These are phyloP conservation scores for Pelusios castaneus DNA, from an alignment of 2,113 vertebrate genomes.

Conservation along the genomic window DNA sequence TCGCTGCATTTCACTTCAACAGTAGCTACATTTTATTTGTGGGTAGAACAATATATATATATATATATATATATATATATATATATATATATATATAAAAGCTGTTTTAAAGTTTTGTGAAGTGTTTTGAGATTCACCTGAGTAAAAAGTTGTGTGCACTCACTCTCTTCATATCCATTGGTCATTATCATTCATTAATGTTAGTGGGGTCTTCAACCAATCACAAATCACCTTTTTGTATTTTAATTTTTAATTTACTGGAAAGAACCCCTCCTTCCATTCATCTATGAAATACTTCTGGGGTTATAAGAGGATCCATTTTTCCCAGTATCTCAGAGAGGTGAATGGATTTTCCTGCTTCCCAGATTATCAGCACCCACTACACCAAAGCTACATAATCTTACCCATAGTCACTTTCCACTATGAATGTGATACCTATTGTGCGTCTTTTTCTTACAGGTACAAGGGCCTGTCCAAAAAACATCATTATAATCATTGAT, in stretches of 20 bases:
- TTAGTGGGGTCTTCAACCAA: background rate
- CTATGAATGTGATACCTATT: background rate
- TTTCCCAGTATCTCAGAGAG: background rate
- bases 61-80: too few relatives aligned
- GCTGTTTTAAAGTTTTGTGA: background rate
- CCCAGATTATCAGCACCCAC: background rate
- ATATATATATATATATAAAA: background rate
- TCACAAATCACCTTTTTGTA: background rate
- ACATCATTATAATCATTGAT: background rate
- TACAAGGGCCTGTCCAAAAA: background rate
- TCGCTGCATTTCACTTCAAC: background rate
- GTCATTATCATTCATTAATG: background rate
- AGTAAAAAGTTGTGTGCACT: background rate
- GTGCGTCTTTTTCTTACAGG: background rate
- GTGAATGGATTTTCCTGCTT: background rate
- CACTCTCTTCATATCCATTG: background rate
- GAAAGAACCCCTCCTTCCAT: background rate
- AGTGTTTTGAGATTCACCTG: background rate
- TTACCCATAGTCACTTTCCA: background rate
- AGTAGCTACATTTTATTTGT: background rate
- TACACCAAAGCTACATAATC: background rate
- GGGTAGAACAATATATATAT: background rate
- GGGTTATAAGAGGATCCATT: background rate
- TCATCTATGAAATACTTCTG: background rate
- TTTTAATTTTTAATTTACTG: background rate